Conservation (phyloP, 92 coral and sea anemone species). For the Phymanthus crucifer region DNA sequence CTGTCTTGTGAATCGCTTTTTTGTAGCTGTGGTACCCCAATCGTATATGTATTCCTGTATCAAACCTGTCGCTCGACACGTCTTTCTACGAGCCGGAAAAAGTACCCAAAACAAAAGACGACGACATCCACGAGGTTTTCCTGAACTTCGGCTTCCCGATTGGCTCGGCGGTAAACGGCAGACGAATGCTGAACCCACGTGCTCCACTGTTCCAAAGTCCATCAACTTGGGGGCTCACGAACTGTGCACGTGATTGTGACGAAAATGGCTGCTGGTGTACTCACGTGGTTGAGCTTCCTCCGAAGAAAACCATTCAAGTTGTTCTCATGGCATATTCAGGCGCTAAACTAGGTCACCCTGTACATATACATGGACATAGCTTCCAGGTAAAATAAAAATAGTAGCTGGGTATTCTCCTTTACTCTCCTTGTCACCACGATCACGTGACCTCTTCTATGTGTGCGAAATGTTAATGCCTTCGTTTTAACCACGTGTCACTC, state of each 20-base stretch:
- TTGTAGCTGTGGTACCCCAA: conserved; percentile 39
- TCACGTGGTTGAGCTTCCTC: conserved; percentile 55
- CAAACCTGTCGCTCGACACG: conserved; percentile 35
- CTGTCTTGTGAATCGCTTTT: background rate
- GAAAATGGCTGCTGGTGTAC: conserved; percentile 60
- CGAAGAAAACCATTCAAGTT: conserved; percentile 51
- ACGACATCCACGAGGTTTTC: conserved; percentile 57
- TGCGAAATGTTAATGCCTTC: too few relatives aligned
- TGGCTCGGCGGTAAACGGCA: conserved; percentile 48
- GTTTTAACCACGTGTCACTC: too few relatives aligned
- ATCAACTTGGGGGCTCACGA: conserved; percentile 64
- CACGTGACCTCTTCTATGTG: background rate
- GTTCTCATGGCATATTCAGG: conserved; percentile 47
- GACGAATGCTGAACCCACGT: conserved; percentile 45
- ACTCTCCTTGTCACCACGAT: background rate
- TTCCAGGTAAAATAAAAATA: conserved; percentile 44
- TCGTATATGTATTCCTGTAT: conserved; percentile 43
- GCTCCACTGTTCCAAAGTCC: conserved; percentile 72
- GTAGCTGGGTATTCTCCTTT: background rate
- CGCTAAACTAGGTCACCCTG: conserved; percentile 39
- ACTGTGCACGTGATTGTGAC: conserved; percentile 54
- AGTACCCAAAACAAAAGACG: conserved; percentile 28
- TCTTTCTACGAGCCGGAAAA: conserved; percentile 46
- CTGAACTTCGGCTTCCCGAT: conserved; percentile 56
- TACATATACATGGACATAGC: conserved; percentile 71